Percentiles rank a stretch among this genome's conserved stretches.
phyloP scores from a whole-genome alignment of 2,797 vertebrate species.

The Hozukius guyotensis region DNA sequence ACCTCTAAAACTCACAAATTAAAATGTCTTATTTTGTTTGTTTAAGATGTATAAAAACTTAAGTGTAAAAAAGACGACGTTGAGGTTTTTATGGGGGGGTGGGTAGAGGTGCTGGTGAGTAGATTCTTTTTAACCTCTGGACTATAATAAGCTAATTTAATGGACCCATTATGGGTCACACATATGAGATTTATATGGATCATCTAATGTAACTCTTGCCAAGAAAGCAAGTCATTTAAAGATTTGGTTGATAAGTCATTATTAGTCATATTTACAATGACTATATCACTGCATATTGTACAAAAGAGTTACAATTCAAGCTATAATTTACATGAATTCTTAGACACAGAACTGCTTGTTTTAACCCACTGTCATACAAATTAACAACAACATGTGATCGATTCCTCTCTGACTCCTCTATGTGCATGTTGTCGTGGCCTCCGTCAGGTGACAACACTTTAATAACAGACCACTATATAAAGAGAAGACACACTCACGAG shows the following conservation, averaged over 20 bases:
- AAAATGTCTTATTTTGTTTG: neutral
- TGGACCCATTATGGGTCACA: neutral
- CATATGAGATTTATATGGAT: neutral
- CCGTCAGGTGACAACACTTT: slow-evolving; percentile 8
- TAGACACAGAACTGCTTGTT: neutral
- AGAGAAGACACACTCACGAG: slow-evolving; percentile 74
- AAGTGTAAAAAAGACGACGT: too few relatives aligned
- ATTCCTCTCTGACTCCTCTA: slow-evolving; percentile 8
- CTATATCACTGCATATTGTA: neutral
- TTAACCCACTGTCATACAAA: neutral
- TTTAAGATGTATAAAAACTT: neutral
- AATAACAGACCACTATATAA: slow-evolving; percentile 23
- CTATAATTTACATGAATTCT: neutral
- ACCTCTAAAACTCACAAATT: neutral
- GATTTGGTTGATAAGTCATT: neutral
- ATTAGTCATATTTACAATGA: neutral
- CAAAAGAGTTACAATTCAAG: neutral
- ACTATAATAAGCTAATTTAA: neutral
- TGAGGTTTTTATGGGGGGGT: neutral
- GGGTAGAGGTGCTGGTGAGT: neutral
- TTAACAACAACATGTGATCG: neutral
- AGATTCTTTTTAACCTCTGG: neutral
- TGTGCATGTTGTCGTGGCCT: slow-evolving; percentile 7
- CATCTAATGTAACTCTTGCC: neutral
- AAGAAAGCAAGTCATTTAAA: neutral